Conservation (phyloP, 2,888 invertebrate species). For the Ectobius pallidus region DNA sequence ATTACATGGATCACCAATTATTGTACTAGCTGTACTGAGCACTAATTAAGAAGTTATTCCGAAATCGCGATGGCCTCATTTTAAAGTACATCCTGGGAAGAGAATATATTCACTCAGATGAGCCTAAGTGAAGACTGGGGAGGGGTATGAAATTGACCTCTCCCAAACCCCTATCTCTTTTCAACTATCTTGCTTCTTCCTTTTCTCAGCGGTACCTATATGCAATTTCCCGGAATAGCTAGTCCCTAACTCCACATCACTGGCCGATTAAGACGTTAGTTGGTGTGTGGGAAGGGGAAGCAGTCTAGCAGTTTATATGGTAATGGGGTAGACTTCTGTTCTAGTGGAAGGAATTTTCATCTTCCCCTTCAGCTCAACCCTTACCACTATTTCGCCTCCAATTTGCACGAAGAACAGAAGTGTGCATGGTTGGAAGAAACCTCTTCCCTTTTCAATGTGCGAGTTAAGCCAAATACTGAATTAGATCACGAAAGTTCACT, state of each 20-base stretch:
- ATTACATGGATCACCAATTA: not conserved
- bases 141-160: not conserved
- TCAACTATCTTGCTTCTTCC: not conserved
- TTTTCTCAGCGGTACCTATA: constrained; percentile 20
- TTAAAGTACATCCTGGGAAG: no score
- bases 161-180: not conserved
- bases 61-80: not conserved
- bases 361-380: not conserved
- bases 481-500: no score
- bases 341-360: constrained; percentile 13
- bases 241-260: constrained; percentile 31
- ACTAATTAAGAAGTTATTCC: not conserved
- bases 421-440: not conserved
- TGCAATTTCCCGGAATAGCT: constrained; percentile 38
- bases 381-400: not conserved
- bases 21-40: constrained; percentile 3
- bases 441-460: not conserved
- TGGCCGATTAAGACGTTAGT: constrained; percentile 36
- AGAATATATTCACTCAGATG: not conserved
- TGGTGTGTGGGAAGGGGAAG: not conserved
- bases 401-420: not conserved
- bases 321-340: constrained; percentile 28
- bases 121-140: not conserved
- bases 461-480: no score
- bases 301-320: constrained; percentile 20